Percentiles rank a stretch among this genome's conserved stretches.
Conservation (phyloP, 2,888 invertebrate genomes). For the Sisyra nigra region DNA sequence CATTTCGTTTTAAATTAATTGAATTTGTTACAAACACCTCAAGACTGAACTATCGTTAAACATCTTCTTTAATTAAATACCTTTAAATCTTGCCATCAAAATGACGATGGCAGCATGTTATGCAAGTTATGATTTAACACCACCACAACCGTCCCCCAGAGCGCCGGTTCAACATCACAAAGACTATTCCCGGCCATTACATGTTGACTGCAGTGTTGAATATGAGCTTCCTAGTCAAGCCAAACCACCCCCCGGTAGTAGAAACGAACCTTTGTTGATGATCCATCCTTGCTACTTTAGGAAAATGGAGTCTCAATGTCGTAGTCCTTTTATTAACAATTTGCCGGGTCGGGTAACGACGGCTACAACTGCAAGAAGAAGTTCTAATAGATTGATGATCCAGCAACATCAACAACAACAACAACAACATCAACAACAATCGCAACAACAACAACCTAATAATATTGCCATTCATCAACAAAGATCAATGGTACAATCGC, state of each 20-base stretch:
- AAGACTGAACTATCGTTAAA: slow-evolving; percentile 1
- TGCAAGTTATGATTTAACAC: slow-evolving; percentile 23
- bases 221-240: slow-evolving; percentile 82
- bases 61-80: not conserved
- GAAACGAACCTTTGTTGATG: slow-evolving; percentile 74
- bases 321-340: slow-evolving; percentile 73
- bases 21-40: not conserved
- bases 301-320: slow-evolving; percentile 67
- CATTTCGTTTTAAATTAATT: not conserved
- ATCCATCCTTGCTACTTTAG: slow-evolving; percentile 82
- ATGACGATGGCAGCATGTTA: slow-evolving; percentile 5
- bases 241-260: slow-evolving; percentile 69
- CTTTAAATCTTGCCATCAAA: not conserved
- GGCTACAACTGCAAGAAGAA: not conserved
- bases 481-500: slow-evolving; percentile 2
- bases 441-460: slow-evolving; percentile 10
- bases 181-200: slow-evolving; percentile 73
- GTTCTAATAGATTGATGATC: not conserved
- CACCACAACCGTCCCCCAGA: slow-evolving; percentile 30
- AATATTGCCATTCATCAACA: not conserved
- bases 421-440: slow-evolving; percentile 20
- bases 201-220: slow-evolving; percentile 83
- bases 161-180: slow-evolving; percentile 30
- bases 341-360: slow-evolving; percentile 39
- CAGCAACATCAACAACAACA: slow-evolving; percentile 9